Evolutionary conservation across 2,888 invertebrate genomes (phyloP), one percentile per base, ranked within the genome.

Genomic region (Drosophila paranaensis): DNA sequence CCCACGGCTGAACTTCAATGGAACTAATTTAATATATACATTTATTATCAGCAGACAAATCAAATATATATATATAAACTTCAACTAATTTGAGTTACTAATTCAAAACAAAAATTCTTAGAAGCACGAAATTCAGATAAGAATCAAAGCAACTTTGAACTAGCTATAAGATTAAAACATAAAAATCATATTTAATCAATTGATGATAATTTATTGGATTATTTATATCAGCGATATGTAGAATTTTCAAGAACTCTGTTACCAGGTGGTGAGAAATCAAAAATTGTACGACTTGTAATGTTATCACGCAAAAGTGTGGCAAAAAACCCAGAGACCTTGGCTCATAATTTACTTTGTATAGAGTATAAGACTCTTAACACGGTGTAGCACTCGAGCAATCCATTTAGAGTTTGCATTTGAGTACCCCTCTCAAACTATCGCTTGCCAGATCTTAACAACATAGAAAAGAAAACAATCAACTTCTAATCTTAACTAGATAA

Each of bases 191-290:
- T 48, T 56, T 68, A 69, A 65, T 69, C 69, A 48, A 45, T 42
- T 9, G 16, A 13, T 57, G 56, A 70, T 77, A 74, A 77, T 77
- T 77, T 60, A 53, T 70, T 70, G 51, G 78, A 74, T 74, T 76
- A 62, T 16, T 53, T 25, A 48, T 57, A 66, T 70, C 74, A 60
- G 33, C 33, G 11, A 30, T 68, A n/a, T 42, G 43, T 25, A 16
- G 60, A 16, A 48, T 62, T 62, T 42, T 45, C 33, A 33, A 16
- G 45, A 11, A 60, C 25, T 39, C 27, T 64, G 67, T 68, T 63
- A 42, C 45, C 65, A 77, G 14, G 46, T 55, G 61, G 8, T 6
- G 10, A 20, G 37, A 25, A 33, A 48, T 61, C 35, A 30, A 74
- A 64, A 46, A 4, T 40, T 27, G 20, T 20, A 39, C 42, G 55